These are phyloP conservation scores for Hypsopygia costalis DNA, from an alignment of 2,888 invertebrate species.

Conservation along the genomic window DNA sequence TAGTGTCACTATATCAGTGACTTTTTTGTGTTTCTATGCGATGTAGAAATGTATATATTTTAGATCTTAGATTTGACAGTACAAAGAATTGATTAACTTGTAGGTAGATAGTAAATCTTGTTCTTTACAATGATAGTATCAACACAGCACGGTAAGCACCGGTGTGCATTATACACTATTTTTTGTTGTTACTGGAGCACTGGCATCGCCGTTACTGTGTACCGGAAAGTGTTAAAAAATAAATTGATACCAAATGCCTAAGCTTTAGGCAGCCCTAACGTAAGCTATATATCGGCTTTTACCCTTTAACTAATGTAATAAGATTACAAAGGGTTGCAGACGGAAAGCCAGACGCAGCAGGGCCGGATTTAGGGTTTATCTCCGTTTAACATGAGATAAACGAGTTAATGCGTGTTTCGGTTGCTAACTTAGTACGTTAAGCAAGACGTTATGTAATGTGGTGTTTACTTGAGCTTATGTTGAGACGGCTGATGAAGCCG, in stretches of 20 bases:
- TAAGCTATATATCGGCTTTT: slow-evolving; percentile 57
- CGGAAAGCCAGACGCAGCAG: slow-evolving; percentile 39
- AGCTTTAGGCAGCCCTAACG: slow-evolving; percentile 41
- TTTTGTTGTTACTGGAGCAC: no score
- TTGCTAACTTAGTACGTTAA: slow-evolving; percentile 3
- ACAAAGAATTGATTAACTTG: no score
- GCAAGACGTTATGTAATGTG: slow-evolving; percentile 5
- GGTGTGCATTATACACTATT: no score
- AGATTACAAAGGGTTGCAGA: slow-evolving; percentile 69
- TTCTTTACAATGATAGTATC: no score
- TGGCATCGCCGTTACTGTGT: no score
- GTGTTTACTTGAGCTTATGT: neutral
- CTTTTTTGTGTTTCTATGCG: no score
- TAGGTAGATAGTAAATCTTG: no score
- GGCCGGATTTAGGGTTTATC: slow-evolving; percentile 30
- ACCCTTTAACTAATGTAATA: slow-evolving; percentile 74
- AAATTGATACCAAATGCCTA: slow-evolving; percentile 21
- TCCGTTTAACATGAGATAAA: slow-evolving; percentile 10
- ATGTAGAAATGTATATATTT: no score
- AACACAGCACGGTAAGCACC: no score
- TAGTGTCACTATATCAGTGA: no score
- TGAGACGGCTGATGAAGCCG: neutral
- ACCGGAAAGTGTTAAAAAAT: no score
- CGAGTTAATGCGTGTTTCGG: slow-evolving; percentile 7
- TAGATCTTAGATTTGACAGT: no score